phyloP scores from a whole-genome alignment of 2,113 vertebrate genomes.

The Hippocampus zosterae region DNA sequence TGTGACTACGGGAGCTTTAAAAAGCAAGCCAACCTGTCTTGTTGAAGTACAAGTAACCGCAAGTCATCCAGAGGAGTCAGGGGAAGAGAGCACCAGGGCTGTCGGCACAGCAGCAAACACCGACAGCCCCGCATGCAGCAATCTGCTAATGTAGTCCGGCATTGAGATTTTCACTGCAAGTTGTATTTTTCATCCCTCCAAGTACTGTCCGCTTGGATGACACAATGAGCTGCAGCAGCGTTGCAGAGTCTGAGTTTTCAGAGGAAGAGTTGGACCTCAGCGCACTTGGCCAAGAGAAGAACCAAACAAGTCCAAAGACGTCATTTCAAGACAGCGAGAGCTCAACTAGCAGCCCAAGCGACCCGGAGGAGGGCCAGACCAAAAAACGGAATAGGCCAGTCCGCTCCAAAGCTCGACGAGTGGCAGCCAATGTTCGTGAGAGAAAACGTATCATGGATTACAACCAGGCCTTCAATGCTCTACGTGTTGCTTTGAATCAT shows the following conservation, averaged over 20 bases:
- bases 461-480: slow-evolving; percentile 94
- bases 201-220: background rate
- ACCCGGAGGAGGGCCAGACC: slow-evolving; percentile 51
- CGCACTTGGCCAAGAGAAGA: slow-evolving; percentile 39
- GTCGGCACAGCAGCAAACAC: slow-evolving; percentile 47
- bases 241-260: slow-evolving; percentile 60
- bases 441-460: slow-evolving; percentile 95
- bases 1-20: slow-evolving; percentile 66
- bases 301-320: slow-evolving; percentile 45
- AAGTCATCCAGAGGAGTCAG: slow-evolving; percentile 44
- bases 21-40: slow-evolving; percentile 65
- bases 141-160: background rate
- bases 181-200: background rate
- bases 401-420: slow-evolving; percentile 89
- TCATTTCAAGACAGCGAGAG: slow-evolving; percentile 53
- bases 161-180: background rate
- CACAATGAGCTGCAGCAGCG: slow-evolving; percentile 66
- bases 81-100: slow-evolving; percentile 52
- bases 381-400: slow-evolving; percentile 78
- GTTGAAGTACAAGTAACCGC: slow-evolving; percentile 62
- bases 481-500: slow-evolving; percentile 83
- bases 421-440: slow-evolving; percentile 91
- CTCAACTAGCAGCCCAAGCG: slow-evolving; percentile 45
- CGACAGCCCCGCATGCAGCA: slow-evolving; percentile 45
- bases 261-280: slow-evolving; percentile 70